These are phyloP conservation scores for Rhineura floridana DNA, from an alignment of 2,113 vertebrate genomes.

Conservation along the genomic window DNA sequence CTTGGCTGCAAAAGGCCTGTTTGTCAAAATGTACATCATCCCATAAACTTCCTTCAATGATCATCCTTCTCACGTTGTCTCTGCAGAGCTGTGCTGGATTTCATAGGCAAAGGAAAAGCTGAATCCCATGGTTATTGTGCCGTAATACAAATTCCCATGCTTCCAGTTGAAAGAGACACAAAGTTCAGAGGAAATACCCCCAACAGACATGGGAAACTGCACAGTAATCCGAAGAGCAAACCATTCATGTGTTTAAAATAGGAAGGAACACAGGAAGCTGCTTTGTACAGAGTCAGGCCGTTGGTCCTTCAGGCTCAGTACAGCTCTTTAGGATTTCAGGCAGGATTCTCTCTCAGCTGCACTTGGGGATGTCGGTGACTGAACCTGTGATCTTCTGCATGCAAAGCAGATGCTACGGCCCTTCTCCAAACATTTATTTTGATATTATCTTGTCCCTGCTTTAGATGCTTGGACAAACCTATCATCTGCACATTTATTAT, in stretches of 20 bases:
- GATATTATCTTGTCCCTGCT: no score
- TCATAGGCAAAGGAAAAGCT: slow-evolving; percentile 32
- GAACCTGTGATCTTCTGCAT: no score
- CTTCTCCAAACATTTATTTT: no score
- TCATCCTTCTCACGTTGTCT: slow-evolving; percentile 14
- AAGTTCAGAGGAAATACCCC: slow-evolving; percentile 38
- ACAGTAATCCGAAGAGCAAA: slow-evolving; percentile 12
- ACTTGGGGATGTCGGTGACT: no score
- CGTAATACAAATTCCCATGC: slow-evolving; percentile 32
- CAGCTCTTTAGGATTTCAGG: no score
- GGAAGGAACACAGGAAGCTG: no score
- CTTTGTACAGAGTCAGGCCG: no score
- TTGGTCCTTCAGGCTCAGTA: no score
- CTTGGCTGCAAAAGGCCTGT: neutral
- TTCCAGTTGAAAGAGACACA: slow-evolving; percentile 39
- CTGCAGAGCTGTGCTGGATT: neutral
- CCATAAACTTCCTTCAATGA: slow-evolving; percentile 28
- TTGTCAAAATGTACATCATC: slow-evolving; percentile 26
- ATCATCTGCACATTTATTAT: no score
- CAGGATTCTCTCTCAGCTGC: no score
- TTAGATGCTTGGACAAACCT: neutral
- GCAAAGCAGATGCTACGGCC: no score
- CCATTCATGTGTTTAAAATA: neutral
- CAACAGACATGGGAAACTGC: slow-evolving; percentile 34
- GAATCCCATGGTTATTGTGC: neutral